A percentile compares a stretch with the other conserved stretches of the same genome.
phyloP scores from a whole-genome alignment of 2,113 vertebrate species.

The Reinhardtius hippoglossoides region DNA sequence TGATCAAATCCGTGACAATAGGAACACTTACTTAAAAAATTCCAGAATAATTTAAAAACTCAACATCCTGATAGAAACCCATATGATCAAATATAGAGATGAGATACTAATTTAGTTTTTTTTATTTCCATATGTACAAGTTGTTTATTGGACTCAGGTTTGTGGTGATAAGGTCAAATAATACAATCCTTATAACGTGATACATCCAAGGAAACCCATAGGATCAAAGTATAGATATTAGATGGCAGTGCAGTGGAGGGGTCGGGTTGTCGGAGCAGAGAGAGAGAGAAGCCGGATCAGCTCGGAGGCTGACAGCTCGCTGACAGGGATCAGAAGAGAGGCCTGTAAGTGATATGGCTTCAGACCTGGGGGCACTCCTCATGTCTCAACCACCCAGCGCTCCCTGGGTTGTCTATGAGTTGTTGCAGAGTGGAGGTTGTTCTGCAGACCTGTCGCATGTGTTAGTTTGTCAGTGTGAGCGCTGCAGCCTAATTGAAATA shows the following conservation, averaged over 20 bases:
- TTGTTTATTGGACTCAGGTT: too few species aligned
- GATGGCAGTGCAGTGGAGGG: constrained; percentile 16
- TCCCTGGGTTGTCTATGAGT: constrained; percentile 1
- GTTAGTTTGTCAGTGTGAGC: not conserved
- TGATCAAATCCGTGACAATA: too few species aligned
- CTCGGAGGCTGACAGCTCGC: constrained; percentile 61
- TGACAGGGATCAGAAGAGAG: constrained; percentile 64
- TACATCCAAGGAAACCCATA: too few species aligned
- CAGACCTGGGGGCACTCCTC: constrained; percentile 59
- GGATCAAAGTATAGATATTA: not conserved
- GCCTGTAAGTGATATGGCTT: constrained; percentile 73
- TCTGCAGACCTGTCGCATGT: constrained; percentile 8
- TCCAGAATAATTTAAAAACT: not conserved
- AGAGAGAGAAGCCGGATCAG: constrained; percentile 58
- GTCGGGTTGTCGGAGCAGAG: not conserved
- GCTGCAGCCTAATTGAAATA: constrained; percentile 1
- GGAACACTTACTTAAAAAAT: too few species aligned
- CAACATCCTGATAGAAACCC: not conserved
- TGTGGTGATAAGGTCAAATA: too few species aligned
- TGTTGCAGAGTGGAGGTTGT: not conserved
- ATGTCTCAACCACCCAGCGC: not conserved
- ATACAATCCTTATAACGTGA: too few species aligned
- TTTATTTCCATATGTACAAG: too few species aligned
- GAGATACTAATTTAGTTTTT: too few species aligned
- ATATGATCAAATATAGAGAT: not conserved